phyloP scores from a whole-genome alignment of 2,113 vertebrate genomes.

The Desmodus rotundus region DNA sequence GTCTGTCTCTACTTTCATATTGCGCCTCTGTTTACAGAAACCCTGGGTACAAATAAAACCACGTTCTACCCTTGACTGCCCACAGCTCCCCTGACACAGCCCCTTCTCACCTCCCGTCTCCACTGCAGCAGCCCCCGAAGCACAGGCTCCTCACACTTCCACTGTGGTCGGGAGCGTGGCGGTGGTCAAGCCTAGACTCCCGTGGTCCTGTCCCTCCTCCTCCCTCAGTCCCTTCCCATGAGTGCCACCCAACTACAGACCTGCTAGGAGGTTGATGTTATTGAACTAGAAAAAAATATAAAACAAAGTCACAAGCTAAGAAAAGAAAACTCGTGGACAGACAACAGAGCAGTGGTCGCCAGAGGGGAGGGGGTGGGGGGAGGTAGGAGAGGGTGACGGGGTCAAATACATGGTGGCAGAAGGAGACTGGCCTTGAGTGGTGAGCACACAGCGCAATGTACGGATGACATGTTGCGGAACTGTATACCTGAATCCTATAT shows the following conservation, averaged over 20 bases:
- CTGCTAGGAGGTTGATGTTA: no score
- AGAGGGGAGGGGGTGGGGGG: no score
- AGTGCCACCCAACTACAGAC: background rate
- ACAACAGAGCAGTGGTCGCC: no score
- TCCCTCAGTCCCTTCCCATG: rapidly evolving
- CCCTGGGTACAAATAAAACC: background rate
- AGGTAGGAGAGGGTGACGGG: no score
- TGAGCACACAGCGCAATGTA: no score
- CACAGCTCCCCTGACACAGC: background rate
- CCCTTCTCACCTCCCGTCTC: background rate
- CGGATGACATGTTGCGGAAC: no score
- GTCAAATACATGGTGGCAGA: no score
- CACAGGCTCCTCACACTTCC: rapidly evolving
- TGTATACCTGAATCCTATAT: no score
- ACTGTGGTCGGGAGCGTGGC: rapidly evolving
- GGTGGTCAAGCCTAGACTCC: rapidly evolving
- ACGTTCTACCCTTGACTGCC: background rate
- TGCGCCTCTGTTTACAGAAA: background rate
- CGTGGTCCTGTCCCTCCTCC: rapidly evolving
- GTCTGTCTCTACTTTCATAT: background rate
- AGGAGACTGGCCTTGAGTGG: no score
- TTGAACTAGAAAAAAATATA: background rate
- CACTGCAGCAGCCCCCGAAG: rapidly evolving
- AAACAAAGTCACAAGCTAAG: background rate
- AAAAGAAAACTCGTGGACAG: no score